These are phyloP conservation scores for Sinocyclocheilus rhinocerous DNA, from an alignment of 2,113 vertebrate genomes.

Conservation along the genomic window DNA sequence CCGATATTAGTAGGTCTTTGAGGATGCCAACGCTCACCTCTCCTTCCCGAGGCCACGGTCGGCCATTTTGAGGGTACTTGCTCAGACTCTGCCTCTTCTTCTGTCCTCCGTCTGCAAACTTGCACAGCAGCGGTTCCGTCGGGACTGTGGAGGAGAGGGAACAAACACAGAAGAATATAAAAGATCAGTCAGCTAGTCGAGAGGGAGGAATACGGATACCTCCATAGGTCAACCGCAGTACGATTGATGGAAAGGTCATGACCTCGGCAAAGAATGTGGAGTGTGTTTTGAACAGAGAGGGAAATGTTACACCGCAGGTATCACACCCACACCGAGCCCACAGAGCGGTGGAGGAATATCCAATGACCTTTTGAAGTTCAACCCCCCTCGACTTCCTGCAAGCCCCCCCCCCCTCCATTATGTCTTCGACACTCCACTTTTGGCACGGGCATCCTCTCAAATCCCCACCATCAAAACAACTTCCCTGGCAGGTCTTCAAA, in stretches of 20 bases:
- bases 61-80: slow-evolving; percentile 96
- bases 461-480: slow-evolving; percentile 74
- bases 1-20: neutral
- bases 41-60: slow-evolving; percentile 95
- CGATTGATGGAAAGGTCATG: slow-evolving; percentile 45
- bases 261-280: slow-evolving; percentile 47
- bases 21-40: slow-evolving; percentile 79
- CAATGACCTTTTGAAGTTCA: slow-evolving; percentile 57
- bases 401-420: neutral
- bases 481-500: slow-evolving; percentile 80
- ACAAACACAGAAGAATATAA: slow-evolving; percentile 38
- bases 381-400: slow-evolving; percentile 47
- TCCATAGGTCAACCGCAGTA: slow-evolving; percentile 50
- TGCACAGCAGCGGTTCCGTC: slow-evolving; percentile 95
- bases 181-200: slow-evolving; percentile 47
- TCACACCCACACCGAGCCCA: slow-evolving; percentile 45
- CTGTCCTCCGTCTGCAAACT: slow-evolving; percentile 98
- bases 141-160: slow-evolving; percentile 80
- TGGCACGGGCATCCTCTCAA: slow-evolving; percentile 70
- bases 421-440: slow-evolving; percentile 59
- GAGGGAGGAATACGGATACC: slow-evolving; percentile 27
- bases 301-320: slow-evolving; percentile 57
- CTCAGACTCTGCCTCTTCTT: slow-evolving; percentile 97
- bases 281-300: slow-evolving; percentile 44
- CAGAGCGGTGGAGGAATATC: slow-evolving; percentile 44